Percentiles rank a stretch among this genome's conserved stretches.
Evolutionary conservation across 1,140 invertebrate species (phyloP).

Genomic region (Solenopsis invicta): DNA sequence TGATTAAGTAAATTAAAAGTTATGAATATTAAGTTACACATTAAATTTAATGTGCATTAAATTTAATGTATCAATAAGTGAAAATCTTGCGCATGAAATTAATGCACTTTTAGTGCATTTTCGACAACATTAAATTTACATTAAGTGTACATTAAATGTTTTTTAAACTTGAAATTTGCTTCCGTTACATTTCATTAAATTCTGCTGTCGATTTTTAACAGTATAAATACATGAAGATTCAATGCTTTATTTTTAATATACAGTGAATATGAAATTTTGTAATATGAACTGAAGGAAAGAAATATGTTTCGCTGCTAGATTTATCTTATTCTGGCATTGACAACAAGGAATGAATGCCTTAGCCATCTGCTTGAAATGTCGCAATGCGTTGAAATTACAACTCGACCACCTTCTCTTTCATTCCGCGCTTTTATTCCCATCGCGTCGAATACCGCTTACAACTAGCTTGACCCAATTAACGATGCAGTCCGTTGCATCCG

Average conservation of each 20-base stretch:
- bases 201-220: no score
- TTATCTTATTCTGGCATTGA: constrained; percentile 10
- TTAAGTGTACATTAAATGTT: no score
- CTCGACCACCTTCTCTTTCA: constrained; percentile 37
- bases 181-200: no score
- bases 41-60: no score
- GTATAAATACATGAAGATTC: neutral
- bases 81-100: no score
- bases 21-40: no score
- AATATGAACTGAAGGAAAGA: neutral
- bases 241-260: neutral
- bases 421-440: constrained; percentile 38
- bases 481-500: constrained; percentile 31
- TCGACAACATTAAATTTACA: no score
- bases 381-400: constrained; percentile 68
- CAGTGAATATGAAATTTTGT: neutral
- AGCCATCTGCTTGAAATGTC: constrained; percentile 62
- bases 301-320: neutral
- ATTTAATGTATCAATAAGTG: no score
- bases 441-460: constrained; percentile 36
- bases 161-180: no score
- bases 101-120: no score
- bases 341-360: neutral
- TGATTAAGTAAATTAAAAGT: no score
- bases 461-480: constrained; percentile 60